Evolutionary conservation across 2,113 vertebrate species (phyloP).

Genomic region (Muntiacus muntjak): DNA sequence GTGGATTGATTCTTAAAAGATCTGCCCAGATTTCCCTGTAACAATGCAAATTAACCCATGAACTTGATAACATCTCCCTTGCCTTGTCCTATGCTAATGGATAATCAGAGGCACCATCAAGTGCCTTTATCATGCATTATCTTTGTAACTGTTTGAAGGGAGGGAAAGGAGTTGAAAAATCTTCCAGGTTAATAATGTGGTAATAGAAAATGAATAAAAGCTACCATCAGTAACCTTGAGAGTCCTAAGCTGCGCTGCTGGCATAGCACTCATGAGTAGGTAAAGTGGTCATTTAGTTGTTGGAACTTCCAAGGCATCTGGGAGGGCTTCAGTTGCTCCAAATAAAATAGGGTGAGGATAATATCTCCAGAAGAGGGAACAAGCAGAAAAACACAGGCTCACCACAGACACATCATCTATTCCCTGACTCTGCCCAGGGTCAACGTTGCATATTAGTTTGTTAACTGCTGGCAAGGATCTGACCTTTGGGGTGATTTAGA

Average conservation of each 20-base stretch:
- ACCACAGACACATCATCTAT: background rate
- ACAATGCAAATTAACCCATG: constrained; percentile 29
- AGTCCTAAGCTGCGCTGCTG: background rate
- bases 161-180: background rate
- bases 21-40: background rate
- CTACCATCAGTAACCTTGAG: background rate
- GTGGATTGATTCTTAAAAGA: constrained; percentile 35
- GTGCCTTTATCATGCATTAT: background rate
- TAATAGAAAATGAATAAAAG: background rate
- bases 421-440: background rate
- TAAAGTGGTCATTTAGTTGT: background rate
- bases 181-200: background rate
- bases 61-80: constrained; percentile 12
- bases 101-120: background rate
- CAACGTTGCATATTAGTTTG: background rate
- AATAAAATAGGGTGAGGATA: background rate
- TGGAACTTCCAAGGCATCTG: background rate
- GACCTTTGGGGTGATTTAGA: constrained; percentile 34
- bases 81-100: background rate
- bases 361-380: constrained; percentile 14
- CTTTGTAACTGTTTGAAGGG: background rate
- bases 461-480: background rate
- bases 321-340: background rate
- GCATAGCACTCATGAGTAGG: background rate
- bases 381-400: background rate